Conservation (phyloP, 2,888 invertebrate genomes). For the Cheilosia vernalis region DNA sequence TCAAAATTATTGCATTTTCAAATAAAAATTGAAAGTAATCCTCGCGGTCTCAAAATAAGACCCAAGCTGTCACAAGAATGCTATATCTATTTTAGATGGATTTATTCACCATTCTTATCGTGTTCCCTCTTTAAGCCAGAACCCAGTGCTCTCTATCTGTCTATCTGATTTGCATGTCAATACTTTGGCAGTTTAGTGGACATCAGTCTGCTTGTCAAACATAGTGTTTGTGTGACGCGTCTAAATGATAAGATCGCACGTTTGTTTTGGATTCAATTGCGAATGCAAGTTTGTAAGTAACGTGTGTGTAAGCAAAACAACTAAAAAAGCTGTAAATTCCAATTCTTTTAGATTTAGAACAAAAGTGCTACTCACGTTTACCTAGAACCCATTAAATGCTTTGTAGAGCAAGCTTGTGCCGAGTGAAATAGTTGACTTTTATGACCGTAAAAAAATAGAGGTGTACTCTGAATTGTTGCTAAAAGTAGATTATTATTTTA, state of each 20-base stretch:
- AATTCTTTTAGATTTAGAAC: not conserved
- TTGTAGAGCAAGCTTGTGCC: constrained; percentile 21
- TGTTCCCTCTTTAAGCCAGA: not conserved
- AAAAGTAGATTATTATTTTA: too few species aligned
- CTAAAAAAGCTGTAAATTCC: not conserved
- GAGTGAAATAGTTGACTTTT: not conserved
- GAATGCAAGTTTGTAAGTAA: not conserved
- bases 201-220: constrained; percentile 11
- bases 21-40: constrained; percentile 1
- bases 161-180: not conserved
- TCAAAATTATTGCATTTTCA: constrained; percentile 1
- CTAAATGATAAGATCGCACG: not conserved
- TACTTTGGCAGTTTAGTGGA: not conserved
- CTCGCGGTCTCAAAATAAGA: not conserved
- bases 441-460: too few species aligned
- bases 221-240: not conserved
- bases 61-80: constrained; percentile 1
- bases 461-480: too few species aligned
- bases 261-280: not conserved
- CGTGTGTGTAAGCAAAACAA: not conserved
- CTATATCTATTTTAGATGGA: constrained; percentile 15
- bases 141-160: not conserved
- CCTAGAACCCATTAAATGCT: not conserved
- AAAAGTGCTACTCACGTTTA: not conserved
- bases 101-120: constrained; percentile 19